Conservation (phyloP, 2,113 vertebrate species). For the Zeus faber region DNA sequence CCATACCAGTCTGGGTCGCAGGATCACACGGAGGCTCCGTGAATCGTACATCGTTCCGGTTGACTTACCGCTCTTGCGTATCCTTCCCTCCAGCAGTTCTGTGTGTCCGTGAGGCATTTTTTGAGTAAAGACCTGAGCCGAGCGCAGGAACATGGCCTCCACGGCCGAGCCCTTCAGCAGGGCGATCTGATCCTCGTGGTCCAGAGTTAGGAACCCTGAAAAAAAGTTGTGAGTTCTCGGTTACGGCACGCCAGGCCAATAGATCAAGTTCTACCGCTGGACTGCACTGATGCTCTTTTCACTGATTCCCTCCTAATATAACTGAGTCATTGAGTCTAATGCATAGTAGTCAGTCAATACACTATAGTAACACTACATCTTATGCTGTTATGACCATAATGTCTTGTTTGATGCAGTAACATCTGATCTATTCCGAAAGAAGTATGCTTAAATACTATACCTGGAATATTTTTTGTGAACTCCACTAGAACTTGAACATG, state of each 20-base stretch:
- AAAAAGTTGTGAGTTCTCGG: too few species aligned
- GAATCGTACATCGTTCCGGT: too few species aligned
- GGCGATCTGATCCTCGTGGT: constrained; percentile 98
- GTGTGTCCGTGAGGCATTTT: constrained; percentile 86
- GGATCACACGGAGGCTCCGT: too few species aligned
- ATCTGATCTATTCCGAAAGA: neutral
- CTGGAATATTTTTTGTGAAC: constrained; percentile 98
- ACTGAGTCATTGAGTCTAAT: neutral
- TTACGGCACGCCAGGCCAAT: too few species aligned
- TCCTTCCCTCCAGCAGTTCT: constrained; percentile 87
- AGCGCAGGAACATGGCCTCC: constrained; percentile 97
- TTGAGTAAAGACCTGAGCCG: constrained; percentile 89
- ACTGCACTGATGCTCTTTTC: too few species aligned
- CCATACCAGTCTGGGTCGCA: too few species aligned
- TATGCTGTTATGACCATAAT: too few species aligned
- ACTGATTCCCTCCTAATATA: too few species aligned
- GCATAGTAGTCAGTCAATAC: neutral
- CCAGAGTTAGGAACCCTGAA: constrained; percentile 94
- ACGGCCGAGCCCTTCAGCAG: constrained; percentile 96
- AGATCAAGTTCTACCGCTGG: too few species aligned
- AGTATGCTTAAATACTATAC: constrained; percentile 52
- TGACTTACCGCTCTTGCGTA: constrained; percentile 89
- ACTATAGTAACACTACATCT: neutral
- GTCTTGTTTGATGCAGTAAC: neutral
- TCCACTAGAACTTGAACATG: constrained; percentile 97